Evolutionary conservation across 2,888 invertebrate genomes (phyloP), one percentile per base, ranked within the genome.

Genomic region (Alloscopus bannaensis): DNA sequence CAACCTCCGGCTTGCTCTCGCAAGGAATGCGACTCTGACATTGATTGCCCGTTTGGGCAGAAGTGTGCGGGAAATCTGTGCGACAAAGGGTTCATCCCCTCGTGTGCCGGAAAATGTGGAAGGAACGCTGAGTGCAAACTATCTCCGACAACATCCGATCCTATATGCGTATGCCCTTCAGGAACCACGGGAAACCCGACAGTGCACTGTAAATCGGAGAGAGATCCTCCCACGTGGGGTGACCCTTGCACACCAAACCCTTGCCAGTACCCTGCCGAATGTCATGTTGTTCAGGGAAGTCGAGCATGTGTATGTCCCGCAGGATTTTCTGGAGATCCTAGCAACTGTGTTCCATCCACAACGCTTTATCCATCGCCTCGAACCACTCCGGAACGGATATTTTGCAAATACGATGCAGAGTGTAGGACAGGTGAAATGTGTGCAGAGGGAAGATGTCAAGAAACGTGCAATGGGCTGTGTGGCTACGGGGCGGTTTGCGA

Each of bases 141-240:
- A 2, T 64, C 78, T 0, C 69, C 65, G 20, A 65, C 52, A 20
- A 59, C 73, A 18, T 47, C 62, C 6, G 68, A 79, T 31, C 78
- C 81, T 3, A 45, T 78, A 40, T 81, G 81, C 24, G 4, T 40
- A 6, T 81, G 81, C 42, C 81, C 78, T 8, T 16, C 47, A 20
- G 77, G 78, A n/a, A 70, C 72, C 55, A 60, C 70, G 0, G 81
- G 81, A 50, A 70, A 81, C 59, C 81, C 81, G 11, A 31, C 62
- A 0, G 52, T 78, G 16, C 50, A 52, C 1, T 81, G 81, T 42
- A 22, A 16, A 22, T 28, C 66, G 13, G 26, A 36, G 0, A 24
- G 42, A 1, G 60, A 59, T 1, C 20, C 66, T 24, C 79, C 59
- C 3, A 73, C 77, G 1, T 70, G 70, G 65, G 65, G 75, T 29